A percentile compares a stretch with the other conserved stretches of the same genome.
These are phyloP conservation scores for Chaetodon trifasciatus DNA, from an alignment of 2,797 vertebrate species.

Conservation along the genomic window DNA sequence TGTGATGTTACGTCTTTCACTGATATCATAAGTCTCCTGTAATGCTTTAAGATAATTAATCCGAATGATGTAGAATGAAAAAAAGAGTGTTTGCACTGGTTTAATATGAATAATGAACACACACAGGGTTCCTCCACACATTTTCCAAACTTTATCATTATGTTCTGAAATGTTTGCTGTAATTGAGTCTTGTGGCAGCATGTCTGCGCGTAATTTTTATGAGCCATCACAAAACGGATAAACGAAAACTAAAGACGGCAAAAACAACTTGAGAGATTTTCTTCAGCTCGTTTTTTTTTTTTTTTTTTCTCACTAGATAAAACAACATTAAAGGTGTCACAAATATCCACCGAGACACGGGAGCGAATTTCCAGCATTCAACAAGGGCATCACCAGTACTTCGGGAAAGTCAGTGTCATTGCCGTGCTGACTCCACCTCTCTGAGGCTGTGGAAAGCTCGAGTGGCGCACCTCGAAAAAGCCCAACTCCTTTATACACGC, in stretches of 20 bases:
- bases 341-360: background rate
- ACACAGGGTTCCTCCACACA: background rate
- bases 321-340: background rate
- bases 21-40: background rate
- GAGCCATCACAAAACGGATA: background rate
- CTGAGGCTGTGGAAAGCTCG: slow-evolving; percentile 27
- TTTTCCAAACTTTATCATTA: slow-evolving; percentile 6
- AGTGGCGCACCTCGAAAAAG: slow-evolving; percentile 52
- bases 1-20: background rate
- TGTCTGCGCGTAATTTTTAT: background rate
- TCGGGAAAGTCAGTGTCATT: slow-evolving; percentile 42
- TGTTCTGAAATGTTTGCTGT: background rate
- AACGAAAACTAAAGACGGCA: background rate
- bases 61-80: background rate
- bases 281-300: background rate
- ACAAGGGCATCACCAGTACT: slow-evolving; percentile 38
- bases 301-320: background rate
- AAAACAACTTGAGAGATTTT: background rate
- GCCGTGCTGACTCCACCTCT: slow-evolving; percentile 54
- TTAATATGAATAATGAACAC: background rate
- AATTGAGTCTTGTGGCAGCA: background rate
- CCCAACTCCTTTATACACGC: slow-evolving; percentile 27
- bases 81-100: background rate
- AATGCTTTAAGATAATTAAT: slow-evolving; percentile 1
- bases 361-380: slow-evolving; percentile 22